Conservation (phyloP, 2,888 invertebrate species). For the Carabus problematicus region DNA sequence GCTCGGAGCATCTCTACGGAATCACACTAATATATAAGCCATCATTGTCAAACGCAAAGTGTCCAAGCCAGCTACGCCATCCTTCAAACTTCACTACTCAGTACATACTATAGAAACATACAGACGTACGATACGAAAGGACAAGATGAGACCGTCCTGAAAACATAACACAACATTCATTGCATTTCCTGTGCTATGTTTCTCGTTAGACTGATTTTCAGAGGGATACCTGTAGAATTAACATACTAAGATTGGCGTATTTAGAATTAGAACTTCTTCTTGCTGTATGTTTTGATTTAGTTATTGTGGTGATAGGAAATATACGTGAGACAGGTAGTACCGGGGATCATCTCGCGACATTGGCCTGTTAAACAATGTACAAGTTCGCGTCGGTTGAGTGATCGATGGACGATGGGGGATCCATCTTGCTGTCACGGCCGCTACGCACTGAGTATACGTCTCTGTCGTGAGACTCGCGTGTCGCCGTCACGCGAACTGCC, state of each 20-base stretch:
- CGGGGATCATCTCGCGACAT: conserved; percentile 10
- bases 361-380: conserved; percentile 45
- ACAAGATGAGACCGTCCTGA: conserved; percentile 3
- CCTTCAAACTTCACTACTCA: conserved; percentile 50
- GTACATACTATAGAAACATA: neutral
- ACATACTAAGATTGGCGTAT: too few relatives aligned
- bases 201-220: too few relatives aligned
- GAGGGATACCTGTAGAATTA: too few relatives aligned
- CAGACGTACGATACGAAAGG: too few relatives aligned
- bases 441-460: conserved; percentile 42
- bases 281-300: too few relatives aligned
- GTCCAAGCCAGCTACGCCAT: conserved; percentile 52
- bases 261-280: too few relatives aligned
- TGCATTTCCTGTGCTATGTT: too few relatives aligned
- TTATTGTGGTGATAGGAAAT: neutral
- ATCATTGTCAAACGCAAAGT: conserved; percentile 54
- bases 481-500: conserved; percentile 15
- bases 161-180: neutral
- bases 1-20: conserved; percentile 48
- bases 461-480: conserved; percentile 23
- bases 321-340: neutral
- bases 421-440: conserved; percentile 45
- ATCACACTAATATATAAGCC: conserved; percentile 55
- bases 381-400: conserved; percentile 42
- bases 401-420: conserved; percentile 46